Conservation (phyloP, 2,113 vertebrate genomes). For the Melanerpes formicivorus region DNA sequence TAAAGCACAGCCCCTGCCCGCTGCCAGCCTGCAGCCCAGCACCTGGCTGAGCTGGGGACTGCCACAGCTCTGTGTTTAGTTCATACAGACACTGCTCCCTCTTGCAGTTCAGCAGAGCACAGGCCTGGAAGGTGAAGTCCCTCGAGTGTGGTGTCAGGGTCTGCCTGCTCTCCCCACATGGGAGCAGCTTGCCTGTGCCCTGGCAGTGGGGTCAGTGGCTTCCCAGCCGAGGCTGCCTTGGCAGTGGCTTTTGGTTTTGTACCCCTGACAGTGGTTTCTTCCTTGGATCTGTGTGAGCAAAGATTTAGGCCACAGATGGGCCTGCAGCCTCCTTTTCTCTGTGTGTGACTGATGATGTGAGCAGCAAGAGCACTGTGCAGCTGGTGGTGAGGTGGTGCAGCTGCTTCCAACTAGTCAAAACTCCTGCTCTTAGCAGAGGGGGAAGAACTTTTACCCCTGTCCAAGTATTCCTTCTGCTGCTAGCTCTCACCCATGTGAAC, state of each 20-base stretch:
- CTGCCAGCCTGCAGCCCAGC: not conserved
- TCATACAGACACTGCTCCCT: not conserved
- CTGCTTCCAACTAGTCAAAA: not conserved
- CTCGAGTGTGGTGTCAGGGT: not conserved
- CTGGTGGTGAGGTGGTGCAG: not conserved
- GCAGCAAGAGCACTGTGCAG: not conserved
- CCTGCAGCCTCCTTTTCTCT: not conserved
- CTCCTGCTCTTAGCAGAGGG: not conserved
- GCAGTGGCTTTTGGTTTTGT: not conserved
- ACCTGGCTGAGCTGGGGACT: not conserved
- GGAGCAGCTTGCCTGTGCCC: not conserved
- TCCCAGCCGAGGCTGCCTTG: not conserved
- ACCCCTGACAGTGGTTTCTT: not conserved
- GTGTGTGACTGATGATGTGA: not conserved
- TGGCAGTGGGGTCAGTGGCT: not conserved
- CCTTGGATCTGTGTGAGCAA: not conserved
- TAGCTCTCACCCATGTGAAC: fast-evolving
- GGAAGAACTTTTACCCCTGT: not conserved
- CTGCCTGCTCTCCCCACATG: not conserved
- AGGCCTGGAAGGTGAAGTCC: not conserved
- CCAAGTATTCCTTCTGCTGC: not conserved
- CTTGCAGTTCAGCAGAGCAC: not conserved
- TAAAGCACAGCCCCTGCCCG: not conserved
- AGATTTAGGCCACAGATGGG: not conserved
- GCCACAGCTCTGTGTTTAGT: not conserved